phyloP scores from a whole-genome alignment of 2,113 vertebrate species.

The Probosciger aterrimus region DNA sequence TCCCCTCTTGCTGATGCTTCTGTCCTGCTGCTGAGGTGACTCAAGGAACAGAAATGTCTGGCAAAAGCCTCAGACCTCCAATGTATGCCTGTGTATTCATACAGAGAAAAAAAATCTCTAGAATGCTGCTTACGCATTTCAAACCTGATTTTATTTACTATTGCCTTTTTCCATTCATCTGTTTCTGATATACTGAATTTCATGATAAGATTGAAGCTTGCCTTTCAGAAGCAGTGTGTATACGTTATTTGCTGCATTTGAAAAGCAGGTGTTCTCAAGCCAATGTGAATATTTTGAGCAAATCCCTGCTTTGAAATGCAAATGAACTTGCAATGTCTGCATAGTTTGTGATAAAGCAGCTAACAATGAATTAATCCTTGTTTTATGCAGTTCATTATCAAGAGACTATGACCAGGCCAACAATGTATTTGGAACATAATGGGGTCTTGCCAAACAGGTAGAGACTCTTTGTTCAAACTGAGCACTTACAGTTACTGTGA shows the following conservation, averaged over 20 bases:
- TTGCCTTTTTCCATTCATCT: neutral
- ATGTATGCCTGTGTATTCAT: neutral
- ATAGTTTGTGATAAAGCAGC: constrained; percentile 75
- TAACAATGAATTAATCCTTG: constrained; percentile 79
- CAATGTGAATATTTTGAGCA: constrained; percentile 74
- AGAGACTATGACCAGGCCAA: constrained; percentile 50
- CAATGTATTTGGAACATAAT: constrained; percentile 57
- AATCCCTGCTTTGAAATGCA: constrained; percentile 81
- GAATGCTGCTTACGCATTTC: neutral
- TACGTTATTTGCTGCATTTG: constrained; percentile 65
- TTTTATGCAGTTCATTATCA: constrained; percentile 73
- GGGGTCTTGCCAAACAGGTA: constrained; percentile 69
- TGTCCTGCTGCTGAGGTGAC: neutral
- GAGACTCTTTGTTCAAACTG: neutral
- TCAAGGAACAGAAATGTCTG: neutral
- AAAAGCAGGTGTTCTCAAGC: constrained; percentile 73
- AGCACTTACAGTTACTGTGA: neutral
- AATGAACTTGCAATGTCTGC: constrained; percentile 71
- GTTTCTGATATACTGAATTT: constrained; percentile 16
- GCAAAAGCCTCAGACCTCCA: neutral
- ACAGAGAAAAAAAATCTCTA: neutral
- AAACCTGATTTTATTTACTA: neutral
- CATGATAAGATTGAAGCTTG: constrained; percentile 15
- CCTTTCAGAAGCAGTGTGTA: constrained; percentile 18
- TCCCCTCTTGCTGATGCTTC: neutral